Percentiles rank a stretch among this genome's conserved stretches.
phyloP scores from a whole-genome alignment of 2,888 invertebrate species.

The Hypolimnas misippus region DNA sequence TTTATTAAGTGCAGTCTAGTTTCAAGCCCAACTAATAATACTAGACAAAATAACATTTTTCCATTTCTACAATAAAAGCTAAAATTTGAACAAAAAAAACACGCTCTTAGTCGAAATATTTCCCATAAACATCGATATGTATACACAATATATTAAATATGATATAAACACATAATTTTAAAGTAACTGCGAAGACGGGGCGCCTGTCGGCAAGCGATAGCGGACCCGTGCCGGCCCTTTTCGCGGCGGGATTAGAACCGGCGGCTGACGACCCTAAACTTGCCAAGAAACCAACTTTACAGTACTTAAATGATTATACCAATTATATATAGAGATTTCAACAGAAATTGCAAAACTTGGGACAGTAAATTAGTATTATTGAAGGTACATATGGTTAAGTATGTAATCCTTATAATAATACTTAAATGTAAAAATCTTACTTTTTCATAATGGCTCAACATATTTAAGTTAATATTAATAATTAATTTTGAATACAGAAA shows the following conservation, averaged over 20 bases:
- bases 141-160: constrained; percentile 3
- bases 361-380: constrained; percentile 3
- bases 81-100: no score
- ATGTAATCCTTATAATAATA: no score
- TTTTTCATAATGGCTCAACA: no score
- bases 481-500: no score
- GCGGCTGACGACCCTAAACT: constrained; percentile 53
- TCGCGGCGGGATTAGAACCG: constrained; percentile 62
- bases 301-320: constrained; percentile 38
- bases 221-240: constrained; percentile 63
- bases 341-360: background rate
- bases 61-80: no score
- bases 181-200: constrained; percentile 37
- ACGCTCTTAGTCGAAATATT: background rate
- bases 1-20: no score
- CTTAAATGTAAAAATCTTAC: no score
- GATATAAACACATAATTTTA: constrained; percentile 25
- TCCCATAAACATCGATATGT: background rate
- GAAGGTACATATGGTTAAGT: background rate
- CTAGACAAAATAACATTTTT: no score
- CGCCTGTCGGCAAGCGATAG: constrained; percentile 65
- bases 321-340: constrained; percentile 16
- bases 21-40: no score
- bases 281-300: constrained; percentile 57
- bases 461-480: no score